A percentile compares a stretch with the other conserved stretches of the same genome.
Conservation (phyloP, 2,888 invertebrate species). For the Synanthedon formicaeformis region DNA sequence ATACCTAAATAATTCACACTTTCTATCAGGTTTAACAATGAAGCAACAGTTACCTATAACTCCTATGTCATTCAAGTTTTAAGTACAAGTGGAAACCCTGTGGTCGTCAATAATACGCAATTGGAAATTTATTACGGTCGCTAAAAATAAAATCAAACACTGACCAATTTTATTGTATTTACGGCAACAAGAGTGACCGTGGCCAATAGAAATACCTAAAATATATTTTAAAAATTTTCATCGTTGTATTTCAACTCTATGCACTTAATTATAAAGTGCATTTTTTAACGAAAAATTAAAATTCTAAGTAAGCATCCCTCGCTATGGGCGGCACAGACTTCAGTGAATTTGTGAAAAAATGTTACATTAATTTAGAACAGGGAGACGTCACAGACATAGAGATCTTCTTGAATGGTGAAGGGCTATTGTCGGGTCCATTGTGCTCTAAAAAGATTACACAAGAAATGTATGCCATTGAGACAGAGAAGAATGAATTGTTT, state of each 20-base stretch:
- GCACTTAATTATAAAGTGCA: neutral
- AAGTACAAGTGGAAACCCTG: constrained; percentile 30
- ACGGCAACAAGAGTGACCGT: constrained; percentile 35
- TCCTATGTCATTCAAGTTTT: constrained; percentile 9
- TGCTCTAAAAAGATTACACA: constrained; percentile 57
- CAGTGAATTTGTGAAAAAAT: constrained; percentile 51
- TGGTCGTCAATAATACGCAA: constrained; percentile 23
- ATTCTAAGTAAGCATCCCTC: constrained; percentile 15
- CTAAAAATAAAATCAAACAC: constrained; percentile 33
- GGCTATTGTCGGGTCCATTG: constrained; percentile 49
- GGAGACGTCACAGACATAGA: constrained; percentile 32
- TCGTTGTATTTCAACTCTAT: neutral
- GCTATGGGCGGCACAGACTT: constrained; percentile 49
- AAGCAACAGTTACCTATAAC: too few species aligned
- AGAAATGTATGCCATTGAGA: constrained; percentile 63
- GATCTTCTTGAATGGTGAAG: constrained; percentile 45
- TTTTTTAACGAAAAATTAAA: too few species aligned
- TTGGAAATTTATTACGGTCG: constrained; percentile 55
- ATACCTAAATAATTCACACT: too few species aligned
- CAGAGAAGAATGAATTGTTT: constrained; percentile 55
- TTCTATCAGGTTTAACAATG: too few species aligned
- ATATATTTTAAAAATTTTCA: constrained; percentile 14
- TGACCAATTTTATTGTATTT: constrained; percentile 38
- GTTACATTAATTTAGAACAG: constrained; percentile 59
- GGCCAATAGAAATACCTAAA: constrained; percentile 48